Evolutionary conservation across 2,113 vertebrate species (phyloP).

Genomic region (Aphelocoma coerulescens): DNA sequence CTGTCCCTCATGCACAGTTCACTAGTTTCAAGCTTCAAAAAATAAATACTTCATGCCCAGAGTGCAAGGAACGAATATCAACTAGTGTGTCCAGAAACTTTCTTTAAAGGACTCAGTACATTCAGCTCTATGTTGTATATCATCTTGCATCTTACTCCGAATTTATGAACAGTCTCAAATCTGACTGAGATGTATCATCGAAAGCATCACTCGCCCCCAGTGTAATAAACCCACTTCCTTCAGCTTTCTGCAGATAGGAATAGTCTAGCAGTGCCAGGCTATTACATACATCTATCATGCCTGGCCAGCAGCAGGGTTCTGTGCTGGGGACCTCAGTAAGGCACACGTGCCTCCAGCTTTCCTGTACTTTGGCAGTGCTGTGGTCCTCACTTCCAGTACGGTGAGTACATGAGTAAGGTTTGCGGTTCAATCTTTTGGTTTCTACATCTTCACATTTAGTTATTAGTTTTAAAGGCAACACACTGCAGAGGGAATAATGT

Average conservation of each 20-base stretch:
- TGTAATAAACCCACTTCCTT: background rate
- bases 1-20: background rate
- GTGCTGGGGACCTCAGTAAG: background rate
- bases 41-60: background rate
- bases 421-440: background rate
- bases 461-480: background rate
- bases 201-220: background rate
- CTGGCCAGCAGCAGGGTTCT: background rate
- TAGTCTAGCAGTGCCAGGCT: background rate
- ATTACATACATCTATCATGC: background rate
- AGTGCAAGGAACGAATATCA: background rate
- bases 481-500: background rate
- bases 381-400: background rate
- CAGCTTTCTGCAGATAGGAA: background rate
- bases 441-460: background rate
- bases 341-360: background rate
- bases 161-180: background rate
- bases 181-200: background rate
- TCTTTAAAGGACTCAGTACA: background rate
- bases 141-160: background rate
- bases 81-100: background rate
- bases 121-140: background rate
- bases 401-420: background rate
- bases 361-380: background rate
- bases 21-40: background rate